Evolutionary conservation across 2,797 vertebrate genomes (phyloP).

Genomic region (Rhinichthys osculus): DNA sequence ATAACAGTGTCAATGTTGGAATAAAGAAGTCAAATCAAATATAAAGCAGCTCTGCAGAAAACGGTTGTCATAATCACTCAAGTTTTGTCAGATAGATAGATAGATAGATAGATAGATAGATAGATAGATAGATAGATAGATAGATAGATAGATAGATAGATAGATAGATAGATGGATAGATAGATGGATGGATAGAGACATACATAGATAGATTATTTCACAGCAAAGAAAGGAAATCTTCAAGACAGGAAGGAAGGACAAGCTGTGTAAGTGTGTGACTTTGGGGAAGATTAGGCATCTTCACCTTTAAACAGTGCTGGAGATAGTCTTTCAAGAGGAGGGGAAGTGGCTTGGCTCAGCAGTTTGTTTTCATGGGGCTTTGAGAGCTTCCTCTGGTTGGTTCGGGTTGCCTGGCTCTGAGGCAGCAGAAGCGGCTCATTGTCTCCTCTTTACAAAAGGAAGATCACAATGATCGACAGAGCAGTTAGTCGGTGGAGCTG

Average conservation of each 20-base stretch:
- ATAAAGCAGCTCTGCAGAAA: no score
- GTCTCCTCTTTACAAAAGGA: slow-evolving; percentile 74
- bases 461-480: slow-evolving; percentile 69
- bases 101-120: no score
- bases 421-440: slow-evolving; percentile 72
- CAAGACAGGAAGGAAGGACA: slow-evolving; percentile 53
- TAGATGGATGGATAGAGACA: slow-evolving; percentile 59
- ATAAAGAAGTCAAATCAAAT: no score
- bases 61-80: no score
- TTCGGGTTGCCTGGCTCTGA: slow-evolving; percentile 78
- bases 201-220: background rate
- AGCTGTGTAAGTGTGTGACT: slow-evolving; percentile 73
- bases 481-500: slow-evolving; percentile 57
- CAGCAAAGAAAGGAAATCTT: background rate
- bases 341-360: slow-evolving; percentile 78
- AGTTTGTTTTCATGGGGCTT: slow-evolving; percentile 81
- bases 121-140: no score
- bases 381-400: slow-evolving; percentile 85
- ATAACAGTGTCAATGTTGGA: background rate
- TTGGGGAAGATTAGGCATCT: slow-evolving; percentile 78
- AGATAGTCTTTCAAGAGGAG: slow-evolving; percentile 81
- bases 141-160: slow-evolving; percentile 23
- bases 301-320: slow-evolving; percentile 78
- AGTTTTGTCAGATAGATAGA: no score
- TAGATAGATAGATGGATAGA: slow-evolving; percentile 25